A percentile compares a stretch with the other conserved stretches of the same genome.
Evolutionary conservation across 2,888 invertebrate genomes (phyloP).

Genomic region (Polydrusus cervinus): DNA sequence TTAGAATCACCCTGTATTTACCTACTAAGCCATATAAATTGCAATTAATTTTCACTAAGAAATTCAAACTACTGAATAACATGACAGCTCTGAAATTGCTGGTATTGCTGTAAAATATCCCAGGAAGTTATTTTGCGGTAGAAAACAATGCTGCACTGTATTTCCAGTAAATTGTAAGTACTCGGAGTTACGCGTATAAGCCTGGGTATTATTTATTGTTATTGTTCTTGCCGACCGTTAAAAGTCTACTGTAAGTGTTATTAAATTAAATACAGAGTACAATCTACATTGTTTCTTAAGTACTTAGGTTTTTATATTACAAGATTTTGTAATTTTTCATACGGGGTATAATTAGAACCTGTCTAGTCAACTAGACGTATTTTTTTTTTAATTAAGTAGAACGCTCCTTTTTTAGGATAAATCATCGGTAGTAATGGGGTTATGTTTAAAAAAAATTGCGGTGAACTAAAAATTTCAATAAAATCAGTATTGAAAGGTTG

Average conservation of each 20-base stretch:
- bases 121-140: constrained; percentile 23
- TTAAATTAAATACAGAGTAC: constrained; percentile 28
- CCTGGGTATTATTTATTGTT: constrained; percentile 41
- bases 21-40: background rate
- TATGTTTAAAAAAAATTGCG: background rate
- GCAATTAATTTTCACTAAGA: too few relatives aligned
- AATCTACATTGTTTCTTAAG: constrained; percentile 35
- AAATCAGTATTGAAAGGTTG: too few relatives aligned
- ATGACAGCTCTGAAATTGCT: background rate
- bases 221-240: constrained; percentile 42
- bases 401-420: background rate
- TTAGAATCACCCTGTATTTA: too few relatives aligned
- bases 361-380: background rate
- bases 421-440: background rate
- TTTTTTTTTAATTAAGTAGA: background rate
- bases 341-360: background rate
- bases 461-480: too few relatives aligned
- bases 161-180: constrained; percentile 37
- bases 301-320: constrained; percentile 20
- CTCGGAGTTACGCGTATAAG: constrained; percentile 1
- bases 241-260: constrained; percentile 41
- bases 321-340: background rate
- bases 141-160: constrained; percentile 40
- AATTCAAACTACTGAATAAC: too few relatives aligned
- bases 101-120: constrained; percentile 27